Evolutionary conservation across 2,888 invertebrate species (phyloP), one percentile per base, ranked within the genome.

Genomic region (Metallyticus violacea): DNA sequence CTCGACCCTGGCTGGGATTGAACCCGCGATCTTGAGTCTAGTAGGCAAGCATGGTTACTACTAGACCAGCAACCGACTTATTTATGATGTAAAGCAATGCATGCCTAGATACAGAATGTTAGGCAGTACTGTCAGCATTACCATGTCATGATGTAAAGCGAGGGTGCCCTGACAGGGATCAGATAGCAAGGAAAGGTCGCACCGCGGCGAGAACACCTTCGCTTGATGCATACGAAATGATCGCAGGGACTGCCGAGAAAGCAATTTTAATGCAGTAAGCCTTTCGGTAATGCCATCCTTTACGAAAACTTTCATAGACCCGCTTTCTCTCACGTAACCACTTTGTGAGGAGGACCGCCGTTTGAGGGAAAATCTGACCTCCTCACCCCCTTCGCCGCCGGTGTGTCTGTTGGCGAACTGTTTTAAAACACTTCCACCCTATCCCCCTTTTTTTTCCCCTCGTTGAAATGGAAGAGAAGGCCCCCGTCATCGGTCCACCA

Each of bases 231-330:
- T 83, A 83, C 83, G 28, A 83, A 83, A 77, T 77, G 28, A 77
- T 25, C 15, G 26, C 83, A 83, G 40, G 15, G 40, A 62, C 40
- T 62, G 40, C 9, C n/a, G 40, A 62, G 22, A 62, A 83, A 77
- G 83, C 83, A 77, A 83, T 83, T 83, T 77, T 83, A 83, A 83
- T 77, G n/a, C 77, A 83, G 83, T 83, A 77, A 83, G 83, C 77
- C 81, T 27, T 79, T 25, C 29, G 25, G 30, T 80, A 80, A 80
- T 80, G 80, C 28, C 80, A 62, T 62, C 40, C 40, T 62, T 62
- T 62, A 62, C 40, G 40, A 15, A 62, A 62, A 62, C 40, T 62
- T 62, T 62, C 40, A 62, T 62, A 62, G 40, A 62, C 40, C 40
- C 40, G 40, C 40, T 62, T 62, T 62, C 40, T 62, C 40, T 62